These are phyloP conservation scores for Mirounga angustirostris DNA, from an alignment of 2,113 vertebrate genomes.

Conservation along the genomic window DNA sequence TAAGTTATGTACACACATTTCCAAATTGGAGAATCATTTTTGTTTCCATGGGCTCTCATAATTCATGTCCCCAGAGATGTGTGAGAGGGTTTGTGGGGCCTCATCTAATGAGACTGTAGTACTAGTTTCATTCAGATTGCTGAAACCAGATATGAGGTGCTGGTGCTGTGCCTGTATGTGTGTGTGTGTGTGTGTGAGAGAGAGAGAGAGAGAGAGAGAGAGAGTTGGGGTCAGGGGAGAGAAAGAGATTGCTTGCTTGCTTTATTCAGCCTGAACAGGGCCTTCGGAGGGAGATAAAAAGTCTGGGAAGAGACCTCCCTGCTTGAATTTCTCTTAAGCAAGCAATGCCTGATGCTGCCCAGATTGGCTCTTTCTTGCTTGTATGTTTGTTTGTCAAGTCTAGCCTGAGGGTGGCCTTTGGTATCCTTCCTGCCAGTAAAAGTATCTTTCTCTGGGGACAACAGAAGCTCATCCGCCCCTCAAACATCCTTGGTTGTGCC, in stretches of 20 bases:
- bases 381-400: constrained; percentile 2
- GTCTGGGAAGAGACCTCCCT: neutral
- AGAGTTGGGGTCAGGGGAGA: too few relatives aligned
- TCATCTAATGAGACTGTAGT: neutral
- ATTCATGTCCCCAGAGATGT: neutral
- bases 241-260: neutral
- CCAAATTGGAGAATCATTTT: neutral
- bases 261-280: neutral
- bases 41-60: neutral
- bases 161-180: neutral
- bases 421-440: constrained; percentile 8
- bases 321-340: constrained; percentile 12
- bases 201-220: neutral
- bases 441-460: constrained; percentile 37
- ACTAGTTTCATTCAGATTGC: neutral
- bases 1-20: neutral
- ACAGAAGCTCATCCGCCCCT: neutral
- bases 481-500: neutral
- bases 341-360: neutral
- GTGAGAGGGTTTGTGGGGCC: neutral
- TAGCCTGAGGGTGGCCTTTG: neutral
- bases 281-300: constrained; percentile 2
- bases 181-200: neutral
- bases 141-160: neutral
- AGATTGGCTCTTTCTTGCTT: neutral